phyloP scores from a whole-genome alignment of 1,140 invertebrate species.

The Lucilia sericata region DNA sequence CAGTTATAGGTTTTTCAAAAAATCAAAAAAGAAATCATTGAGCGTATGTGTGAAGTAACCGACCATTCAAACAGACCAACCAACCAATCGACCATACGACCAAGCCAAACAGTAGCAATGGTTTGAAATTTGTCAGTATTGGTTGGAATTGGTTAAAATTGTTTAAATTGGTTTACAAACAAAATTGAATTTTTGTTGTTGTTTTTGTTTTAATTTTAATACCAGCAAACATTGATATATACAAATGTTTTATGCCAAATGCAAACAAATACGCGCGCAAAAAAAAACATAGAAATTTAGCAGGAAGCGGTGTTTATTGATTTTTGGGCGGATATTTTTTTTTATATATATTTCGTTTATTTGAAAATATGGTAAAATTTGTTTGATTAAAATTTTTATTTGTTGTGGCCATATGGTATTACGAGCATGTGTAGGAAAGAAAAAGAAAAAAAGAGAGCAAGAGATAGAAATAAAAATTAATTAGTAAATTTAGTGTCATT shows the following conservation, averaged over 20 bases:
- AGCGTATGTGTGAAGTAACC: neutral
- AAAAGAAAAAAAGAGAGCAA: constrained; percentile 3
- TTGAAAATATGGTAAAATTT: constrained; percentile 20
- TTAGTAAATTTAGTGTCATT: constrained; percentile 12
- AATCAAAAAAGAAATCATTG: neutral
- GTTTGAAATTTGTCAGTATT: constrained; percentile 24
- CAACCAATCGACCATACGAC: constrained; percentile 18
- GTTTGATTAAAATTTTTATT: constrained; percentile 22
- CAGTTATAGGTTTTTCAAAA: neutral
- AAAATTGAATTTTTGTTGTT: constrained; percentile 21
- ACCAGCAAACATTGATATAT: neutral
- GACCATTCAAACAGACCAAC: constrained; percentile 26
- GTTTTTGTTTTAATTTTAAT: constrained; percentile 27
- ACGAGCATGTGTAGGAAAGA: neutral
- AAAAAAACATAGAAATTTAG: neutral
- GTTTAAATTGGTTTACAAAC: constrained; percentile 39
- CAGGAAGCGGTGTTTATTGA: neutral
- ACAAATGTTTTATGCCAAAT: neutral
- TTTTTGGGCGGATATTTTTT: neutral
- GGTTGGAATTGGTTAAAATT: constrained; percentile 34
- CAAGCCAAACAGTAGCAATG: constrained; percentile 10
- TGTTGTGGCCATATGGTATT: neutral
- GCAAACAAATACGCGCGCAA: neutral
- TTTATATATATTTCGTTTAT: neutral
- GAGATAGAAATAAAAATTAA: constrained; percentile 50